Evolutionary conservation across 2,797 vertebrate genomes (phyloP).

Genomic region (Natrix natrix): DNA sequence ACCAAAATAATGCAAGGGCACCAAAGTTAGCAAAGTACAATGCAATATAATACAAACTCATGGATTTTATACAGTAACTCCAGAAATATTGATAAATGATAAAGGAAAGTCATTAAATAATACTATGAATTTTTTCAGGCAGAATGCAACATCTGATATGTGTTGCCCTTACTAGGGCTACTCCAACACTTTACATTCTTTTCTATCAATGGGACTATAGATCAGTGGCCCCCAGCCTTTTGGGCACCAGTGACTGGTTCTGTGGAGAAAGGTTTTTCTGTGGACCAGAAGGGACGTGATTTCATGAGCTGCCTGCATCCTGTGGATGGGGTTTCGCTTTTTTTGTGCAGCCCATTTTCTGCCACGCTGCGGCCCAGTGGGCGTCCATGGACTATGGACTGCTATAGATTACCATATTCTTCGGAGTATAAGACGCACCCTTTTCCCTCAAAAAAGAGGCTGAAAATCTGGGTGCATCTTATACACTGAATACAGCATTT

Average conservation of each 20-base stretch:
- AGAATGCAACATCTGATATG: not conserved
- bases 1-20: not conserved
- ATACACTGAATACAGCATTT: too few relatives aligned
- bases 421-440: too few relatives aligned
- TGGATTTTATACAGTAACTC: not conserved
- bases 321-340: too few relatives aligned
- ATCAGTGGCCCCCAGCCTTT: too few relatives aligned
- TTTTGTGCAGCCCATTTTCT: too few relatives aligned
- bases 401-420: not conserved
- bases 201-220: not conserved
- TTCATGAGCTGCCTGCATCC: too few relatives aligned
- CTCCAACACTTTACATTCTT: not conserved
- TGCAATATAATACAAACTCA: not conserved
- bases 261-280: too few relatives aligned
- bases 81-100: not conserved
- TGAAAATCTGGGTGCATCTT: too few relatives aligned
- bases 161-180: not conserved
- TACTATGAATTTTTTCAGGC: not conserved
- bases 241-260: too few relatives aligned
- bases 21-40: not conserved
- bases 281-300: too few relatives aligned
- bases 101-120: not conserved
- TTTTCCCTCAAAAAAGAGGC: too few relatives aligned
- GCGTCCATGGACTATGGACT: rapidly evolving
- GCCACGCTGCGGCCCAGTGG: too few relatives aligned